These are phyloP conservation scores for Parnassius smintheus DNA, from an alignment of 2,888 invertebrate species.

Conservation along the genomic window DNA sequence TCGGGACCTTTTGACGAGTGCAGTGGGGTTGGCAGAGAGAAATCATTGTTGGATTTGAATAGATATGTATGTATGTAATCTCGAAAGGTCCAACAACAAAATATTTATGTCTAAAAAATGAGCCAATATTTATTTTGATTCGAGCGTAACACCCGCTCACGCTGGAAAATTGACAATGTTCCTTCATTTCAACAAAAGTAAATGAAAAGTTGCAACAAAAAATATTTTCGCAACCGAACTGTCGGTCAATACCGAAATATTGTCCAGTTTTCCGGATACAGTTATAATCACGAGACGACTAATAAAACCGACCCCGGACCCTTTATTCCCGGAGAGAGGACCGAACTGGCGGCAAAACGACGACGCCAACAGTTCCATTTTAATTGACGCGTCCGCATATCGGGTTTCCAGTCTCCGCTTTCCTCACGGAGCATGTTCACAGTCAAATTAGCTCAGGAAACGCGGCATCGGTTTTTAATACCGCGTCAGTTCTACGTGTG, in stretches of 20 bases:
- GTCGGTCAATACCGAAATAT: constrained; percentile 12
- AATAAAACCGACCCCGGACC: constrained; percentile 13
- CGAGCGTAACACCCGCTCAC: too few species aligned
- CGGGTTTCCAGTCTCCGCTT: constrained; percentile 8
- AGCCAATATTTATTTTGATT: too few species aligned
- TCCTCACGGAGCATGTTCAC: constrained; percentile 4
- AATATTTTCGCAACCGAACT: constrained; percentile 9
- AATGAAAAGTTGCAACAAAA: constrained; percentile 6
- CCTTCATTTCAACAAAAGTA: neutral
- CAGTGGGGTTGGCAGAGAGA: too few species aligned
- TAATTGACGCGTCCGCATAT: constrained; percentile 24
- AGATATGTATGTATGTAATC: too few species aligned
- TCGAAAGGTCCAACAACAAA: too few species aligned
- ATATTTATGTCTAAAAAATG: too few species aligned
- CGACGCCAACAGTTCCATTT: constrained; percentile 12
- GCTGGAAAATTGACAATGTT: neutral
- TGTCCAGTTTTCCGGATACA: constrained; percentile 16
- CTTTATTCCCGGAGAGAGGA: constrained; percentile 12
- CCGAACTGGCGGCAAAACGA: constrained; percentile 17
- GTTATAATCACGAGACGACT: constrained; percentile 15
- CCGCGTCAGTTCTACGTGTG: neutral
- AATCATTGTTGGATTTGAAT: too few species aligned
- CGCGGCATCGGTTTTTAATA: constrained; percentile 13
- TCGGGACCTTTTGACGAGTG: too few species aligned
- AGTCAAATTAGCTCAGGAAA: constrained; percentile 23